Conservation (phyloP, 92 coral and sea anemone species). For the Diadumene lineata region DNA sequence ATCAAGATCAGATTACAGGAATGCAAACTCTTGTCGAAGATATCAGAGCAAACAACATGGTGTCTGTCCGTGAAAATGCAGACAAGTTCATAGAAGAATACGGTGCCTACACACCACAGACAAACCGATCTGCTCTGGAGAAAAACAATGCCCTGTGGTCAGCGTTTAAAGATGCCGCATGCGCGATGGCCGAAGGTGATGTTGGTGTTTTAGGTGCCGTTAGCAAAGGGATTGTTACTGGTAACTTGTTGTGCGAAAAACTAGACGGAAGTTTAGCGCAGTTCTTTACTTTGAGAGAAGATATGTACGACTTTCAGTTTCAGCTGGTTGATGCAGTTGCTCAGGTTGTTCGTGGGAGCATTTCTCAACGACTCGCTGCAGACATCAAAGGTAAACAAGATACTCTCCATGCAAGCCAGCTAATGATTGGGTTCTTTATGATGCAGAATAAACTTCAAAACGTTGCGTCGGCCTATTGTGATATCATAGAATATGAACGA, state of each 20-base stretch:
- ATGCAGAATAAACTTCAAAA: constrained; percentile 46
- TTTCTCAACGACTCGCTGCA: constrained; percentile 44
- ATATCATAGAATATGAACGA: constrained; percentile 38
- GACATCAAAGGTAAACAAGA: constrained; percentile 37
- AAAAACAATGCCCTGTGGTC: constrained; percentile 54
- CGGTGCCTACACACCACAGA: constrained; percentile 52
- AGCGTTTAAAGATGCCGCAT: constrained; percentile 46
- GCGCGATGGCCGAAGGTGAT: constrained; percentile 40
- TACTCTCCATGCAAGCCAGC: constrained; percentile 33
- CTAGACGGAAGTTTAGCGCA: constrained; percentile 62
- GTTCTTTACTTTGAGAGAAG: constrained; percentile 56
- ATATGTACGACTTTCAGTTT: constrained; percentile 61
- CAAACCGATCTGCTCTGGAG: constrained; percentile 37
- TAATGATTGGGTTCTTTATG: constrained; percentile 49
- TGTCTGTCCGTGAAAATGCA: constrained; percentile 28
- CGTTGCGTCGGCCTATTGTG: constrained; percentile 48
- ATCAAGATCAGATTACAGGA: constrained; percentile 36
- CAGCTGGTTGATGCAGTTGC: constrained; percentile 51
- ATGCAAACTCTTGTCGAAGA: constrained; percentile 24
- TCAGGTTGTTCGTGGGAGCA: constrained; percentile 47
- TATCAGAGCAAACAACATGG: constrained; percentile 15
- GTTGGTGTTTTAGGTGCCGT: constrained; percentile 31
- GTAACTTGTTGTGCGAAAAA: constrained; percentile 39
- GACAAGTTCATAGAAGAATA: constrained; percentile 49
- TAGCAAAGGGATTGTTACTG: constrained; percentile 28